Conservation (phyloP, 1,140 invertebrate species). For the Colletes gigas region DNA sequence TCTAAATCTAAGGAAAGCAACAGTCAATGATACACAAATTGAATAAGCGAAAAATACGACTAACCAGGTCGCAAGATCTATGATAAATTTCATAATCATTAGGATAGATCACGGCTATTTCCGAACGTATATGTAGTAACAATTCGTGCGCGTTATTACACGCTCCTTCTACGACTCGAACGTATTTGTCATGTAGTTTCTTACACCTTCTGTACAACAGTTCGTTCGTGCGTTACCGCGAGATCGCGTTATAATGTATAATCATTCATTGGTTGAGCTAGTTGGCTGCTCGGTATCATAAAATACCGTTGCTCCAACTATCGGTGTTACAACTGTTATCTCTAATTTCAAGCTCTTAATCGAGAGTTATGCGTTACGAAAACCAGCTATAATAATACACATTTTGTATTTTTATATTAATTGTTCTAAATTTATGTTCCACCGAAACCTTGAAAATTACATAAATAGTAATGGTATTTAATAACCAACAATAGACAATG, state of each 20-base stretch:
- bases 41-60: too few species aligned
- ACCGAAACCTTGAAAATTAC: too few species aligned
- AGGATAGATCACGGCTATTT: too few species aligned
- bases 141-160: not conserved
- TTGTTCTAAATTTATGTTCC: too few species aligned
- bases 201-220: not conserved
- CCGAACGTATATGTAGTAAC: too few species aligned
- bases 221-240: conserved; percentile 12
- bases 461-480: too few species aligned
- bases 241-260: not conserved
- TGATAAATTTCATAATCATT: conserved; percentile 7
- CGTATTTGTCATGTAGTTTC: not conserved
- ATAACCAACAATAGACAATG: too few species aligned
- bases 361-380: not conserved
- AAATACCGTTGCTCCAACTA: conserved; percentile 12
- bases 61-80: too few species aligned
- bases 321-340: conserved; percentile 13
- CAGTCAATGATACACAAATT: too few species aligned
- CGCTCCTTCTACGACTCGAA: not conserved
- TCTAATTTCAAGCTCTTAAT: conserved; percentile 12
- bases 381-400: too few species aligned
- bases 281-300: not conserved
- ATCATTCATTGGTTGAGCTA: conserved; percentile 16
- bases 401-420: not conserved
- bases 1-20: too few species aligned